Evolutionary conservation across 2,797 vertebrate species (phyloP).

Genomic region (Chelonia mydas): DNA sequence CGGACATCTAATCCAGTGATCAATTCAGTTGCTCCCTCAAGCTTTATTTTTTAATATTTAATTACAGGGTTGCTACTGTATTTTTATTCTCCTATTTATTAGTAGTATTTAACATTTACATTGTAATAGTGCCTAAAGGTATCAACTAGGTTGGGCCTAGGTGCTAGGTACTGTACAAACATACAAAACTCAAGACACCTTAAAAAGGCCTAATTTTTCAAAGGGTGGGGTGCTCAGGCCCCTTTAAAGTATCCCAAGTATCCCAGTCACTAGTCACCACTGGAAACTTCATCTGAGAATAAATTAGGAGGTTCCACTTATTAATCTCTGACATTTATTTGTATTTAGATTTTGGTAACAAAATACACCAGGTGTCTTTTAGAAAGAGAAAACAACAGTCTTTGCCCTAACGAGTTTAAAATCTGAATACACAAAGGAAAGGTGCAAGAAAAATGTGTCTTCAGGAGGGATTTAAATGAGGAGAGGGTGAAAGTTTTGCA

Average conservation of each 20-base stretch:
- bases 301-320: neutral
- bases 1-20: neutral
- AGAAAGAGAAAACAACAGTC: neutral
- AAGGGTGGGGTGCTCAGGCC: neutral
- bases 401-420: neutral
- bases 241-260: neutral
- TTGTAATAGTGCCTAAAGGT: neutral
- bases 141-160: neutral
- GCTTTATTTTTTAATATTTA: constrained; percentile 22
- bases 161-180: neutral
- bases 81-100: constrained; percentile 15
- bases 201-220: constrained; percentile 8
- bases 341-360: neutral
- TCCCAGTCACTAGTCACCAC: neutral
- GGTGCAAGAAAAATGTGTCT: neutral
- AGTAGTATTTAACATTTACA: neutral
- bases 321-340: neutral
- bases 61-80: neutral
- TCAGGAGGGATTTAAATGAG: neutral
- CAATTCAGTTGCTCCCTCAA: neutral
- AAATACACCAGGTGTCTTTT: neutral
- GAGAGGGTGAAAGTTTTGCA: constrained; percentile 4
- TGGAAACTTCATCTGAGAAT: neutral
- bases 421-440: neutral
- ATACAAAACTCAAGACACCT: neutral